Percentiles rank a stretch among this genome's conserved stretches.
These are phyloP conservation scores for Amniataba percoides DNA, from an alignment of 2,797 vertebrate species.

Conservation along the genomic window DNA sequence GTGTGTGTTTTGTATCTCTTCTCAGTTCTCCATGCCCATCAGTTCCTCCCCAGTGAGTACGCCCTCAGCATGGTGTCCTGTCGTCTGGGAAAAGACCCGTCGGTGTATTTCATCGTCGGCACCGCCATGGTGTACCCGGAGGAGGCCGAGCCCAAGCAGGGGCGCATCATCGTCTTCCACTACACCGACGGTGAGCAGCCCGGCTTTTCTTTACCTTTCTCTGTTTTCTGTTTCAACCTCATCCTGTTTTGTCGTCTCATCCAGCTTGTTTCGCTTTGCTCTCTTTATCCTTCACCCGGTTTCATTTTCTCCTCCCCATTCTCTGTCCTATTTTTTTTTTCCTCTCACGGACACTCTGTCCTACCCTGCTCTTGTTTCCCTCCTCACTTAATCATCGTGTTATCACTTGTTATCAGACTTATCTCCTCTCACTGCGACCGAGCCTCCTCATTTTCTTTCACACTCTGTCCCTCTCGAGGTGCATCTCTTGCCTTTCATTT, in stretches of 20 bases:
- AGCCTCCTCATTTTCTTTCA: slow-evolving; percentile 60
- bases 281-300: slow-evolving; percentile 39
- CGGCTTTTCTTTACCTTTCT: neutral
- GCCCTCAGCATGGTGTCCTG: slow-evolving; percentile 99
- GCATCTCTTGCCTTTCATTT: slow-evolving; percentile 49
- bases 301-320: slow-evolving; percentile 44
- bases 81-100: slow-evolving; percentile 94
- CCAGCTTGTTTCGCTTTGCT: slow-evolving; percentile 22
- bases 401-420: slow-evolving; percentile 69
- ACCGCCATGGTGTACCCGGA: slow-evolving; percentile 99
- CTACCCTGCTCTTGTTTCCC: slow-evolving; percentile 56
- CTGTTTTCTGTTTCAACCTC: slow-evolving; percentile 9
- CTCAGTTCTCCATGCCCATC: slow-evolving; percentile 96
- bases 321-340: slow-evolving; percentile 32
- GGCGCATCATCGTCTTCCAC: slow-evolving; percentile 98
- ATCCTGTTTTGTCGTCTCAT: slow-evolving; percentile 38
- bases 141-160: slow-evolving; percentile 98
- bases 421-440: slow-evolving; percentile 37
- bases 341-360: slow-evolving; percentile 50
- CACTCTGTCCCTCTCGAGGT: slow-evolving; percentile 48
- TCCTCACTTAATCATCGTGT: slow-evolving; percentile 77
- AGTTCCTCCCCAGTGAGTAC: slow-evolving; percentile 97
- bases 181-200: slow-evolving; percentile 92
- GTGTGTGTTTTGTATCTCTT: slow-evolving; percentile 19
- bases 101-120: slow-evolving; percentile 97